Percentiles rank a stretch among this genome's conserved stretches.
These are phyloP conservation scores for Microtus agrestis DNA, from an alignment of 2,797 vertebrate species.

Conservation along the genomic window DNA sequence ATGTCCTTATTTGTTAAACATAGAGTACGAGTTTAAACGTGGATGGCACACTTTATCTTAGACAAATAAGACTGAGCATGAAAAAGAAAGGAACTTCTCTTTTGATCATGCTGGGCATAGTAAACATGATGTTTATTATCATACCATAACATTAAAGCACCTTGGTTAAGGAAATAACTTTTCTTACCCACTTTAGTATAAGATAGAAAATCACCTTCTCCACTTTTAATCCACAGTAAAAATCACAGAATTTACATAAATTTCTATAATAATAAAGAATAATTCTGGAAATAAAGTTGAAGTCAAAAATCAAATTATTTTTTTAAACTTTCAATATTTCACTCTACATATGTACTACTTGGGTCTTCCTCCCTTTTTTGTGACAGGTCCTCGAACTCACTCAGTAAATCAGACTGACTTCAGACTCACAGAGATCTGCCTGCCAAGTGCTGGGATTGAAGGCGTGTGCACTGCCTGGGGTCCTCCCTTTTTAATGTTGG, in stretches of 20 bases:
- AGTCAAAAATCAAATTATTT: not conserved
- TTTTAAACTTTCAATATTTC: not conserved
- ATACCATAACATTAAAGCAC: not conserved
- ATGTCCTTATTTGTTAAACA: constrained; percentile 82
- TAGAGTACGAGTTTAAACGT: constrained; percentile 56
- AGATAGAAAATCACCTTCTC: not conserved
- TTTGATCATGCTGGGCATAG: not conserved
- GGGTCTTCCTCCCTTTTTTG: not conserved
- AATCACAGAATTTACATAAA: not conserved
- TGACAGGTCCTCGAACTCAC: no score
- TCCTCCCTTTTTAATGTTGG: constrained; percentile 30
- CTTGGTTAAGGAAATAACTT: not conserved
- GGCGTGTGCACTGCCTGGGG: not conserved
- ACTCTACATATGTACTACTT: not conserved
- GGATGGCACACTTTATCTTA: constrained; percentile 70
- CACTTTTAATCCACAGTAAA: not conserved
- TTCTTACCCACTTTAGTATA: not conserved
- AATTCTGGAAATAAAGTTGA: not conserved
- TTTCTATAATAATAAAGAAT: constrained; percentile 34
- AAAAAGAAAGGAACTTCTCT: constrained; percentile 71
- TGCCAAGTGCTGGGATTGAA: no score
- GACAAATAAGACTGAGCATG: constrained; percentile 67
- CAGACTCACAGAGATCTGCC: no score
- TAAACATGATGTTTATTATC: constrained; percentile 39
- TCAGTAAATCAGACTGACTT: no score